These are phyloP conservation scores for Phoenicopterus ruber DNA, from an alignment of 2,113 vertebrate genomes.

Conservation along the genomic window DNA sequence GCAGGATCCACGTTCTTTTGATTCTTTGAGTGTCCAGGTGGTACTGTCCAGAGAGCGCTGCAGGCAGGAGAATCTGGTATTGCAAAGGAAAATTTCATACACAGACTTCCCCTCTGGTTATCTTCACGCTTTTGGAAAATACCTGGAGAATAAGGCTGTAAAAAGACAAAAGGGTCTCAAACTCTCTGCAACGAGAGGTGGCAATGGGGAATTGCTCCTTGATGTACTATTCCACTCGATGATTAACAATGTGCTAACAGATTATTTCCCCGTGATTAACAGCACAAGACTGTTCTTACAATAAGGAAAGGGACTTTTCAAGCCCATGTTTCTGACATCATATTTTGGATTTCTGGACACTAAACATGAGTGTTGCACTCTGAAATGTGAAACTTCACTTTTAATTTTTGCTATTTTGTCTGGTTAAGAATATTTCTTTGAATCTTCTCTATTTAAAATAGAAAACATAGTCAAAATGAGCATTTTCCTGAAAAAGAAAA, in stretches of 20 bases:
- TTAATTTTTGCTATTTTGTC: background rate
- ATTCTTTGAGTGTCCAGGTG: background rate
- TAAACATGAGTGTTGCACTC: background rate
- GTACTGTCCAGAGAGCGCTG: background rate
- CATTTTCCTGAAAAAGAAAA: background rate
- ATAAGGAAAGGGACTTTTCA: background rate
- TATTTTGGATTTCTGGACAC: background rate
- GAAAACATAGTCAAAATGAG: background rate
- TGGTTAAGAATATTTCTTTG: background rate
- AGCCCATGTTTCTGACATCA: background rate
- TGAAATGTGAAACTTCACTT: background rate
- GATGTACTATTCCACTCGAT: background rate
- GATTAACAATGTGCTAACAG: background rate
- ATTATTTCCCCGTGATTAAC: background rate
- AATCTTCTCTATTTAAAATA: background rate
- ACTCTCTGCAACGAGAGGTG: background rate
- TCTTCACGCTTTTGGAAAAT: background rate
- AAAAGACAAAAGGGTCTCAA: background rate
- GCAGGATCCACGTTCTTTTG: background rate
- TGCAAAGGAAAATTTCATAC: background rate
- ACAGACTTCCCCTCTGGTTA: background rate
- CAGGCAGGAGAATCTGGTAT: background rate
- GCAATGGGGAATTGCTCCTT: background rate
- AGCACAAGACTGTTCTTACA: background rate
- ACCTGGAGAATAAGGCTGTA: background rate